phyloP scores from a whole-genome alignment of 2,797 vertebrate genomes.

The Paguma larvata region DNA sequence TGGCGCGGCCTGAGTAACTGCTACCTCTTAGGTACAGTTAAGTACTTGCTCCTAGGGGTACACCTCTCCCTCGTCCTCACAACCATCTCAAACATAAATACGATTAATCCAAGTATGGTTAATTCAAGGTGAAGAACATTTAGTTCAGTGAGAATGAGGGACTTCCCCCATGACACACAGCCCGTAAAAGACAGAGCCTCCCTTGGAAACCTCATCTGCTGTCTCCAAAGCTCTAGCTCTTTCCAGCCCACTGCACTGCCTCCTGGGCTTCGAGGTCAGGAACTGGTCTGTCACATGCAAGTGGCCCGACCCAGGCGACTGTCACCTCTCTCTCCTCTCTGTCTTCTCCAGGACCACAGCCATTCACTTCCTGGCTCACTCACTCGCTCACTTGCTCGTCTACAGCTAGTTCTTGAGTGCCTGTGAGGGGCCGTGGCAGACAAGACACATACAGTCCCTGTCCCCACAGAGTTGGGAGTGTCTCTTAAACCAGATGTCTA shows the following conservation, averaged over 20 bases:
- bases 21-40: neutral
- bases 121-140: neutral
- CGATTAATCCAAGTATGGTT: neutral
- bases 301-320: neutral
- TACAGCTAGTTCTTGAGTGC: no score
- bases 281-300: rapidly evolving
- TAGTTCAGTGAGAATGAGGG: neutral
- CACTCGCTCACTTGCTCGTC: neutral
- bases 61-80: neutral
- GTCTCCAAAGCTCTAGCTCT: neutral
- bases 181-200: neutral
- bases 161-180: neutral
- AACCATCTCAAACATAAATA: neutral
- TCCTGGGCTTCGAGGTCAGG: neutral
- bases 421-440: neutral
- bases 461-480: neutral
- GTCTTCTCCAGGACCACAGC: neutral
- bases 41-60: neutral
- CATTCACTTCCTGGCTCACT: no score
- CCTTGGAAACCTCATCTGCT: neutral
- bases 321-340: no score
- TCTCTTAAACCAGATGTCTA: neutral
- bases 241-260: rapidly evolving
- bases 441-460: neutral
- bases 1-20: neutral